phyloP scores from a whole-genome alignment of 2,113 vertebrate species.

The Dipodomys spectabilis region DNA sequence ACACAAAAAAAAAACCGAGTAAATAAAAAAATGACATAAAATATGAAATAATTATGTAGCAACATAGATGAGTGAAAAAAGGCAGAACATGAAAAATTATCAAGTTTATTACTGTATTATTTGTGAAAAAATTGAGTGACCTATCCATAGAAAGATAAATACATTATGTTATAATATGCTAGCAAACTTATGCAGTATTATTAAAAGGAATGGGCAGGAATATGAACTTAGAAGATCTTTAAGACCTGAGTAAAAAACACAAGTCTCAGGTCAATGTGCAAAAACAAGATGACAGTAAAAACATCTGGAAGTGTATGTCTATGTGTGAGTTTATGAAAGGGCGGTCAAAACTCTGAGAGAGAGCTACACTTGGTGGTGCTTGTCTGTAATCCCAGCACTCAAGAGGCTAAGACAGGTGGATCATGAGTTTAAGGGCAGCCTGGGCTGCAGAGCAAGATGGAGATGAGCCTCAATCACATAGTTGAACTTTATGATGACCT shows the following conservation, averaged over 20 bases:
- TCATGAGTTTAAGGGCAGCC: no score
- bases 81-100: background rate
- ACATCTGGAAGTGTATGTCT: background rate
- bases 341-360: no score
- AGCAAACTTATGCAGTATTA: background rate
- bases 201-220: conserved; percentile 18
- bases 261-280: background rate
- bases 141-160: background rate
- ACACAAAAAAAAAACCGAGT: no score
- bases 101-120: conserved; percentile 13
- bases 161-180: background rate
- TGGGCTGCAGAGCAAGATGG: no score
- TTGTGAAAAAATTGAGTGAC: background rate
- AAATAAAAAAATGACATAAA: no score
- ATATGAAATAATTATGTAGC: no score
- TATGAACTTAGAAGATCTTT: background rate
- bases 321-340: background rate
- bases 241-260: background rate
- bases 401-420: no score
- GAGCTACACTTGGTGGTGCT: no score
- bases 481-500: no score
- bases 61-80: background rate
- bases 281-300: conserved; percentile 18
- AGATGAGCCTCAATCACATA: no score
- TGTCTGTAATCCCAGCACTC: no score